Evolutionary conservation across 2,797 vertebrate genomes (phyloP).

Genomic region (Phalanger gymnotis): DNA sequence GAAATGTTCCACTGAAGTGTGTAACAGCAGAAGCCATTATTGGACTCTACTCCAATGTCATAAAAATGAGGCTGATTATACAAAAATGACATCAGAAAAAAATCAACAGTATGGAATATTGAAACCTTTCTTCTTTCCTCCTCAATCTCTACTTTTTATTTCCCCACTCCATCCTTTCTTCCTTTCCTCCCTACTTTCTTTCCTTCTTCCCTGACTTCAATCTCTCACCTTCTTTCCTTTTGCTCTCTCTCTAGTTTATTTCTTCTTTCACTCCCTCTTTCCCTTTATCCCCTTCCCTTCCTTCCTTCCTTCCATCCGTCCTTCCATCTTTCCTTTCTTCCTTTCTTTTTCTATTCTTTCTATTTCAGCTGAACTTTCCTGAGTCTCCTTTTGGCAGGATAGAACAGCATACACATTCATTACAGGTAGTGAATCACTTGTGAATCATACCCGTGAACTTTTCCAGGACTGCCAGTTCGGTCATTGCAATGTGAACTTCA

Average conservation of each 20-base stretch:
- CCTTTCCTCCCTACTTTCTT: background rate
- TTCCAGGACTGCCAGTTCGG: conserved; percentile 70
- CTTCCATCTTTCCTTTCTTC: background rate
- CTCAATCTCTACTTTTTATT: background rate
- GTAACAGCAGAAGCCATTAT: conserved; percentile 45
- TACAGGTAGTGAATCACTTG: conserved; percentile 69
- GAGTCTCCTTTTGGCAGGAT: background rate
- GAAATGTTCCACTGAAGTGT: conserved; percentile 47
- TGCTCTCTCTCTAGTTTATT: background rate
- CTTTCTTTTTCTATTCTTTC: background rate
- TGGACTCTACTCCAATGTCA: background rate
- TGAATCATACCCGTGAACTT: conserved; percentile 78
- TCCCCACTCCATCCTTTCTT: background rate
- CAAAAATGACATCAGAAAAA: background rate
- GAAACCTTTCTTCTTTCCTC: background rate
- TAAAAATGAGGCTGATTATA: conserved; percentile 37
- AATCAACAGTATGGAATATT: conserved; percentile 4
- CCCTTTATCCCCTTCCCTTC: background rate
- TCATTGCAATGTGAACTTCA: conserved; percentile 83
- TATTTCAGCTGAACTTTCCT: background rate
- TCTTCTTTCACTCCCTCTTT: background rate
- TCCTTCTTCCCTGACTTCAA: background rate
- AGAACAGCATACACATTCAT: conserved; percentile 37
- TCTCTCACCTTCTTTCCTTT: background rate
- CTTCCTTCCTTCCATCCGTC: background rate